Evolutionary conservation across 2,888 invertebrate species (phyloP).

Genomic region (Acrocyrtus sp.): DNA sequence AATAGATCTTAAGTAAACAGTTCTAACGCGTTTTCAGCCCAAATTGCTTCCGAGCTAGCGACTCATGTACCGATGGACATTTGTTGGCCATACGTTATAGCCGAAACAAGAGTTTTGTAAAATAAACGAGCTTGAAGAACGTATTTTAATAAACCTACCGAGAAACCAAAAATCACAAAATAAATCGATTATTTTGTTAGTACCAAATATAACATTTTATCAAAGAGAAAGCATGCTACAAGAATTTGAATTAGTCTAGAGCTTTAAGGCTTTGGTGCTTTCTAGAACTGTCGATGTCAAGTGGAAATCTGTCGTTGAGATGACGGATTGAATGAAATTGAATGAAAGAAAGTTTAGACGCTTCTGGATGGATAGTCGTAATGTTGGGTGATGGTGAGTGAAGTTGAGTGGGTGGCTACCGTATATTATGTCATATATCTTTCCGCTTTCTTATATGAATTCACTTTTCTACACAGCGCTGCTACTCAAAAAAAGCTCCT

Average conservation of each 20-base stretch:
- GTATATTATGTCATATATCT: conserved; percentile 12
- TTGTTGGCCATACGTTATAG: too few relatives aligned
- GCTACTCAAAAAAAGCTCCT: background rate
- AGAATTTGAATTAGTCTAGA: too few relatives aligned
- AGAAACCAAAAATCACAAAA: too few relatives aligned
- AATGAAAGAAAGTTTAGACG: background rate
- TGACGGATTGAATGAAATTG: conserved; percentile 34
- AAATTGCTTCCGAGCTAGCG: too few relatives aligned
- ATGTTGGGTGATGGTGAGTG: background rate
- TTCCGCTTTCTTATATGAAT: background rate
- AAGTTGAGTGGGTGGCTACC: conserved; percentile 9
- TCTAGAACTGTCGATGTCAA: conserved; percentile 17
- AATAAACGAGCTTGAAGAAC: too few relatives aligned
- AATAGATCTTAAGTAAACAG: too few relatives aligned
- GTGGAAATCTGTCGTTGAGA: conserved; percentile 25
- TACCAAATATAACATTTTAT: background rate
- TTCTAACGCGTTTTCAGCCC: too few relatives aligned
- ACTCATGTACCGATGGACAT: too few relatives aligned
- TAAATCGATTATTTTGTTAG: too few relatives aligned
- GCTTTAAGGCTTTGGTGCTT: conserved; percentile 10
- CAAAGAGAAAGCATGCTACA: conserved; percentile 3
- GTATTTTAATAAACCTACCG: too few relatives aligned
- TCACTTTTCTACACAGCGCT: background rate
- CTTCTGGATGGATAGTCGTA: too few relatives aligned
- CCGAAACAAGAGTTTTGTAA: too few relatives aligned